These are phyloP conservation scores for Oxystoma pomonae DNA, from an alignment of 2,888 invertebrate species.

Conservation along the genomic window DNA sequence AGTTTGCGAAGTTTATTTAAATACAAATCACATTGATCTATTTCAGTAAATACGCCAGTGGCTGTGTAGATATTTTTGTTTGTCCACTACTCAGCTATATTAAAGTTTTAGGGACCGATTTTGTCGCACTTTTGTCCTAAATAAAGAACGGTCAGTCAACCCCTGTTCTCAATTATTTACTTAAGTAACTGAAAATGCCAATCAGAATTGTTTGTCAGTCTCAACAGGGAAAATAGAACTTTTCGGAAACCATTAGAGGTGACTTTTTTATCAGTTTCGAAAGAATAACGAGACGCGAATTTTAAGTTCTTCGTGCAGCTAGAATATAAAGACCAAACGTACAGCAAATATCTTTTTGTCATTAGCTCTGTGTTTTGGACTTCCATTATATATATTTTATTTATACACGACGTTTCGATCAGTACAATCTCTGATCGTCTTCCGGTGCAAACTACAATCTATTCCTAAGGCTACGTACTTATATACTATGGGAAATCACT, in stretches of 20 bases:
- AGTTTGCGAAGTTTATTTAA: no score
- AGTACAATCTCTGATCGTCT: no score
- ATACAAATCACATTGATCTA: no score
- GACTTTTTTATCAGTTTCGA: not conserved
- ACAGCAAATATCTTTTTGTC: no score
- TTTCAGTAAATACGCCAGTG: no score
- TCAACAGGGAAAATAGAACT: slow-evolving; percentile 3
- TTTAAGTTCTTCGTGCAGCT: not conserved
- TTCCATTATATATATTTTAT: no score
- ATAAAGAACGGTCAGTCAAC: slow-evolving; percentile 23
- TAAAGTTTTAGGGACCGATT: slow-evolving; percentile 23
- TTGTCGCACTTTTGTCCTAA: slow-evolving; percentile 23
- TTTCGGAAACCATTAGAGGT: not conserved
- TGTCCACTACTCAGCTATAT: slow-evolving; percentile 16
- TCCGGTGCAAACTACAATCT: no score
- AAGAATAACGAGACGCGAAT: not conserved
- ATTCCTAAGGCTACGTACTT: no score
- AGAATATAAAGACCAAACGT: no score
- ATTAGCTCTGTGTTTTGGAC: no score
- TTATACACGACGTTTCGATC: no score
- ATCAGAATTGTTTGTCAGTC: slow-evolving; percentile 18
- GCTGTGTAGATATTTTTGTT: slow-evolving; percentile 6
- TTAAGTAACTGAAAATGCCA: slow-evolving; percentile 23
- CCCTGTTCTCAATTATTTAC: slow-evolving; percentile 21
- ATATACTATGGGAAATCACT: no score